These are phyloP conservation scores for Meliscaeva auricollis DNA, from an alignment of 2,888 invertebrate genomes.

Conservation along the genomic window DNA sequence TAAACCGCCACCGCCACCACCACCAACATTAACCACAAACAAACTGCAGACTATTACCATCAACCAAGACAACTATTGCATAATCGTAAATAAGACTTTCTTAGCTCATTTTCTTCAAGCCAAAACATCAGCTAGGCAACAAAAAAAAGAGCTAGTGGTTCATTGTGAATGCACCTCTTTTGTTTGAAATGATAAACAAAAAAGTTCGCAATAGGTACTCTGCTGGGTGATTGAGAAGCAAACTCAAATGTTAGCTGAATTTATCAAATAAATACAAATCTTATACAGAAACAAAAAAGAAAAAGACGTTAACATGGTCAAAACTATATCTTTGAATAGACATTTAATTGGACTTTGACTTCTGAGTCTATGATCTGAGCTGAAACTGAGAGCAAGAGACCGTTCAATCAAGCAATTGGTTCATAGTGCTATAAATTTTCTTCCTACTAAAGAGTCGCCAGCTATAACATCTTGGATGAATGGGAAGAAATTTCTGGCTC, in stretches of 20 bases:
- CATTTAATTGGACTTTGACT: conserved; percentile 62
- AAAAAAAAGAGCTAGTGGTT: conserved; percentile 23
- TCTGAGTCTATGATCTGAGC: conserved; percentile 5
- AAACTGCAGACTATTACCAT: conserved; percentile 37
- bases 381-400: neutral
- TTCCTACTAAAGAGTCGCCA: neutral
- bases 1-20: conserved; percentile 14
- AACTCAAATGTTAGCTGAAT: conserved; percentile 41
- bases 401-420: conserved; percentile 52
- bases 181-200: conserved; percentile 53
- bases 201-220: conserved; percentile 26
- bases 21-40: conserved; percentile 4
- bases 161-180: conserved; percentile 56
- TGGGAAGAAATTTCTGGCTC: conserved; percentile 37
- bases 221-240: conserved; percentile 55
- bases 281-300: neutral
- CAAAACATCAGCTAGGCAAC: neutral
- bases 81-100: conserved; percentile 74
- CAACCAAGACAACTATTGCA: conserved; percentile 43
- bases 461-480: conserved; percentile 12
- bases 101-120: conserved; percentile 34
- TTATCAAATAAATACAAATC: conserved; percentile 55
- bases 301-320: conserved; percentile 53
- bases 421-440: conserved; percentile 35
- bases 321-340: conserved; percentile 17